These are phyloP conservation scores for Gobio gobio DNA, from an alignment of 2,113 vertebrate species.

Conservation along the genomic window DNA sequence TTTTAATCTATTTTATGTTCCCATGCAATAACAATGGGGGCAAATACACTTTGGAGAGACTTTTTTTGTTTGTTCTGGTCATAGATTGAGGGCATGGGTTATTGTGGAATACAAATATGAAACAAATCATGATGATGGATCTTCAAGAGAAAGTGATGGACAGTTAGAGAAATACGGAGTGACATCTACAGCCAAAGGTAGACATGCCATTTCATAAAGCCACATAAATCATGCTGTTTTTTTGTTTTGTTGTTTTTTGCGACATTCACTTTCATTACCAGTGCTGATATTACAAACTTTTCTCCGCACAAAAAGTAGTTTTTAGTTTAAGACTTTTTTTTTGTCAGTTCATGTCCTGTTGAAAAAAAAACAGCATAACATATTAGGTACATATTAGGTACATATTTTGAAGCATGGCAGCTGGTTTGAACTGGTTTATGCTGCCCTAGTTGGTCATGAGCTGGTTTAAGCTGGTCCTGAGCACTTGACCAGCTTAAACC, in stretches of 20 bases:
- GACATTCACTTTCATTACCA: constrained; percentile 42
- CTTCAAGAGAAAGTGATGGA: not conserved
- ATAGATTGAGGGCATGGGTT: not conserved
- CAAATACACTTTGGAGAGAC: not conserved
- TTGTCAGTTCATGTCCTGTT: no score
- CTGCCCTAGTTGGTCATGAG: no score
- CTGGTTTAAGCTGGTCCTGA: no score
- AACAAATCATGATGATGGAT: no score
- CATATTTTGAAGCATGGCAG: no score
- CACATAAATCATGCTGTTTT: not conserved
- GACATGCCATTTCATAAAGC: constrained; percentile 5
- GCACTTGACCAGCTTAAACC: no score
- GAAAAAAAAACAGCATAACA: no score
- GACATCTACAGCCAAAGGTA: not conserved
- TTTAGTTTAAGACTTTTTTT: no score
- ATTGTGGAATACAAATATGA: not conserved
- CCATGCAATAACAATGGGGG: not conserved
- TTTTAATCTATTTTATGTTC: not conserved
- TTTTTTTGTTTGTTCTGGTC: not conserved
- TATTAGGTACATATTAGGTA: no score
- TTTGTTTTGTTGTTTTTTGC: no score
- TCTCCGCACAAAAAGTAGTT: not conserved
- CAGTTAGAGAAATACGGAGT: not conserved
- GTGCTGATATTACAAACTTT: not conserved
- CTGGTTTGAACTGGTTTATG: no score